phyloP scores from a whole-genome alignment of 2,113 vertebrate genomes.

The Prunella fulvescens region DNA sequence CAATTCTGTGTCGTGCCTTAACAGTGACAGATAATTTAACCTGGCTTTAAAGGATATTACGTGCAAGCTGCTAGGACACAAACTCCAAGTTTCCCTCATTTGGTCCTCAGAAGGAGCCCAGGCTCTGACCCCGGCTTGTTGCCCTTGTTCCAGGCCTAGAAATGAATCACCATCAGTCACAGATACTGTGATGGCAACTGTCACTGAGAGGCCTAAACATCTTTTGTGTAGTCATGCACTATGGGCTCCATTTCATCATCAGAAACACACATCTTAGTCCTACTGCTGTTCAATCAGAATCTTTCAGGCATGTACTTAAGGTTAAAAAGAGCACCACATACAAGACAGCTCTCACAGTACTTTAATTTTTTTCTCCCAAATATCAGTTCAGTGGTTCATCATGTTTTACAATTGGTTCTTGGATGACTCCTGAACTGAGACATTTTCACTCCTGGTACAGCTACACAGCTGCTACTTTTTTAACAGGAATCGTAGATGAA shows the following conservation, averaged over 20 bases:
- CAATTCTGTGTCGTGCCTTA: neutral
- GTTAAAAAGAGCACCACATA: neutral
- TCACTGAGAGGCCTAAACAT: neutral
- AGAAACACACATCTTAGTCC: neutral
- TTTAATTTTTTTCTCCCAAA: neutral
- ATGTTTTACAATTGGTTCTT: neutral
- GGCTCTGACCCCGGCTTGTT: neutral
- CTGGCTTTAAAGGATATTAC: neutral
- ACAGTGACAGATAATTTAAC: neutral
- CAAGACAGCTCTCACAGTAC: neutral
- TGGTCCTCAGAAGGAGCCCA: neutral
- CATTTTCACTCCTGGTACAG: neutral
- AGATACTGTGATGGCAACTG: neutral
- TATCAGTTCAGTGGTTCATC: neutral
- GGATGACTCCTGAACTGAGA: conserved; percentile 44
- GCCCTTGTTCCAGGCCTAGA: neutral
- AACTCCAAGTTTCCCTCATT: neutral
- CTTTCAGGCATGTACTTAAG: neutral
- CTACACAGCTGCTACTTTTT: conserved; percentile 51
- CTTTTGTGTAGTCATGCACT: neutral
- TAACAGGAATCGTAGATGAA: neutral
- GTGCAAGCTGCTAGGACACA: neutral
- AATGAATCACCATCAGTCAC: neutral
- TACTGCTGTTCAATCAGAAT: neutral
- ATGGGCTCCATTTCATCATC: neutral